Percentiles rank a stretch among this genome's conserved stretches.
These are phyloP conservation scores for Rhyacichthys aspro DNA, from an alignment of 2,797 vertebrate genomes.

Conservation along the genomic window DNA sequence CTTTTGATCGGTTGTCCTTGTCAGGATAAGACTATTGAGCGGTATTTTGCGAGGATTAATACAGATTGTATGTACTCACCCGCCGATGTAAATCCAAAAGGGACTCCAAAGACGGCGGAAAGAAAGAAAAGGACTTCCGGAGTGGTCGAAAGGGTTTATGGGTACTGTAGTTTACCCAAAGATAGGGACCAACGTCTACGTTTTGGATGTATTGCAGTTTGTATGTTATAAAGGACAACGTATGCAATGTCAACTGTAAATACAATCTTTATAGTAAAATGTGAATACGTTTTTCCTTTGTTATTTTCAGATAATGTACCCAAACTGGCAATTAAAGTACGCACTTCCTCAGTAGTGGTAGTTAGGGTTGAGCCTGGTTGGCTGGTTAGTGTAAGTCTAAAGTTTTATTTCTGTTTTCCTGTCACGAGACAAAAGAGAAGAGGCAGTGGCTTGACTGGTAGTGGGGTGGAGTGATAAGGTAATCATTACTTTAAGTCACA, in stretches of 20 bases:
- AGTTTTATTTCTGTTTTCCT: conserved; percentile 8
- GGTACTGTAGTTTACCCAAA: conserved; percentile 57
- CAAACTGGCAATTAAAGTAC: background rate
- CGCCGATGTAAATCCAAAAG: conserved; percentile 72
- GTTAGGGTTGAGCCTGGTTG: background rate
- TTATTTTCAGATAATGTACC: background rate
- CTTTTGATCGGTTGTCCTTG: fast-evolving
- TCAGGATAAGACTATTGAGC: fast-evolving
- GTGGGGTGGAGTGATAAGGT: conserved; percentile 22
- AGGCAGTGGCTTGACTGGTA: background rate
- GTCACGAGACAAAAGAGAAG: background rate
- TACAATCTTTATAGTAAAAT: background rate
- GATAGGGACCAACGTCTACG: no score
- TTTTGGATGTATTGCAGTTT: no score
- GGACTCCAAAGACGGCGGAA: conserved; percentile 66
- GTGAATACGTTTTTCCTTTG: background rate
- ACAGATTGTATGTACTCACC: conserved; percentile 72
- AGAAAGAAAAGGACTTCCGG: conserved; percentile 76
- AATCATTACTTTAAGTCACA: conserved; percentile 45
- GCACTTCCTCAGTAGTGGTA: conserved; percentile 47
- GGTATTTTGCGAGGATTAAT: conserved; percentile 45
- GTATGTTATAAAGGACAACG: background rate
- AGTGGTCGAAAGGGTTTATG: conserved; percentile 53
- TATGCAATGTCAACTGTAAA: background rate
- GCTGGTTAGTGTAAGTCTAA: background rate